Evolutionary conservation across 2,888 invertebrate genomes (phyloP).

Genomic region (Coelinius sp.): DNA sequence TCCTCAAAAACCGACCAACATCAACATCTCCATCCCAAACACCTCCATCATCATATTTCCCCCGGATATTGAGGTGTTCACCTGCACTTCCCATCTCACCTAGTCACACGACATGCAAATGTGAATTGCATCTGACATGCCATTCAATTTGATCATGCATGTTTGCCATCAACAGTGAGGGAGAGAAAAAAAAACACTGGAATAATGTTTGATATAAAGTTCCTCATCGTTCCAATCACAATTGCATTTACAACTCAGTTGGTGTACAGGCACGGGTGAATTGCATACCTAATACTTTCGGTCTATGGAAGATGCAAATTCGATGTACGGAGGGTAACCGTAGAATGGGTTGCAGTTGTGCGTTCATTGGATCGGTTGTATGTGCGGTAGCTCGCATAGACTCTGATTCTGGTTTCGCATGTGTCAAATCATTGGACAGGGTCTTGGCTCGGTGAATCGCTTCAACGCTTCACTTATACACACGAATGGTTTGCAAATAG

Average conservation of each 20-base stretch:
- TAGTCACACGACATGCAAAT: background rate
- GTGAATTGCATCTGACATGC: background rate
- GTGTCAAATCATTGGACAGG: constrained; percentile 20
- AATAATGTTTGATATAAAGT: background rate
- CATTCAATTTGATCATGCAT: background rate
- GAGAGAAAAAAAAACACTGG: background rate
- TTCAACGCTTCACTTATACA: background rate
- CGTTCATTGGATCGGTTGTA: background rate
- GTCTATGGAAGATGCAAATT: constrained; percentile 34
- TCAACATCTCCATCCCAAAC: background rate
- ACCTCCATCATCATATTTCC: background rate
- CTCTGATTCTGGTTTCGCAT: constrained; percentile 17
- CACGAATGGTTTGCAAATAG: background rate
- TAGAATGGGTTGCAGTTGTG: background rate
- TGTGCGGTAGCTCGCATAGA: background rate
- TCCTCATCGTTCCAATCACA: background rate
- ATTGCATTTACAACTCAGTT: background rate
- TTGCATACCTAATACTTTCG: background rate
- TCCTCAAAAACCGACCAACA: background rate
- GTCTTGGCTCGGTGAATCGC: background rate
- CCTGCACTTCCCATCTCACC: background rate
- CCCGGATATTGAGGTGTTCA: background rate
- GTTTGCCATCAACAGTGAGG: background rate
- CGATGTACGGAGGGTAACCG: background rate
- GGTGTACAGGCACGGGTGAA: background rate